A percentile compares a stretch with the other conserved stretches of the same genome.
phyloP scores from a whole-genome alignment of 1,140 invertebrate genomes.

The Zaprionus nigranus region DNA sequence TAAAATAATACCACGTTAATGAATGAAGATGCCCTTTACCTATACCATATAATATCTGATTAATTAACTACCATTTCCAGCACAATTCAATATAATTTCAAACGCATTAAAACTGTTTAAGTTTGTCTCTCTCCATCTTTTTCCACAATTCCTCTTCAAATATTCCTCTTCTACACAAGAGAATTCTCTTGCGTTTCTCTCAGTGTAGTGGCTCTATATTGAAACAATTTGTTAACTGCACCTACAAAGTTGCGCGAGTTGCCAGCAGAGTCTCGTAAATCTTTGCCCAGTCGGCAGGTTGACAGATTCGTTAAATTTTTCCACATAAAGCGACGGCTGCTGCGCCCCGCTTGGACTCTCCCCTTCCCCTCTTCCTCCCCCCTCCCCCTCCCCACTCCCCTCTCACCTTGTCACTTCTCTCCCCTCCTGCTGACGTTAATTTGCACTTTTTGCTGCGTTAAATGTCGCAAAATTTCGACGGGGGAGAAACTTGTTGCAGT shows the following conservation, averaged over 20 bases:
- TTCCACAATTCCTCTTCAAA: not conserved
- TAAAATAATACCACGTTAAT: too few relatives aligned
- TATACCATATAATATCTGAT: too few relatives aligned
- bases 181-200: conserved; percentile 9
- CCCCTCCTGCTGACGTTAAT: too few relatives aligned
- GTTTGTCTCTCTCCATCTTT: not conserved
- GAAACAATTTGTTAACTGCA: conserved; percentile 81
- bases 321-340: conserved; percentile 49
- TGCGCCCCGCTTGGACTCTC: conserved; percentile 4
- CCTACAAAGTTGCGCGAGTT: conserved; percentile 50
- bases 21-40: too few relatives aligned
- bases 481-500: too few relatives aligned
- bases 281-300: conserved; percentile 79
- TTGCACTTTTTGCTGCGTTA: too few relatives aligned
- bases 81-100: too few relatives aligned
- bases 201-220: conserved; percentile 45
- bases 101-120: too few relatives aligned
- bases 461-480: too few relatives aligned
- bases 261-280: conserved; percentile 74
- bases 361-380: not conserved
- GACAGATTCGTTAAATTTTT: conserved; percentile 81
- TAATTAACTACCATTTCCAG: too few relatives aligned
- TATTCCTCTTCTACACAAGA: not conserved
- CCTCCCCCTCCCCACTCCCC: not conserved
- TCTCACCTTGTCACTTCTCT: not conserved